Conservation (phyloP, 2,797 vertebrate species). For the Xenops minutus region DNA sequence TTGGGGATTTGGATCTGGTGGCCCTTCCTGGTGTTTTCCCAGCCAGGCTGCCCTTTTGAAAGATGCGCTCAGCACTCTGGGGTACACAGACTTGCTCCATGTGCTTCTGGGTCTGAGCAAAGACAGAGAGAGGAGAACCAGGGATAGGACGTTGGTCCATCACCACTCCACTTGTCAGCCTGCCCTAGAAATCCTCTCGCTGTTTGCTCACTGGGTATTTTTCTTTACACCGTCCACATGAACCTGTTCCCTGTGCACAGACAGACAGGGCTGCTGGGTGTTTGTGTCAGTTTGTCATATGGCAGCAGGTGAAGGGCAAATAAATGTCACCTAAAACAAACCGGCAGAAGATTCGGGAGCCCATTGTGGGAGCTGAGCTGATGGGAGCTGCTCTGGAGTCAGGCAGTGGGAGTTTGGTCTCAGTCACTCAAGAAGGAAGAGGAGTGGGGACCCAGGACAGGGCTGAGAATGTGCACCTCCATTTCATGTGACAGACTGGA, state of each 20-base stretch:
- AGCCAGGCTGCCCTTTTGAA: neutral
- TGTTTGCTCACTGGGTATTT: neutral
- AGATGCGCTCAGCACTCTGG: neutral
- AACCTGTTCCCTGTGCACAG: neutral
- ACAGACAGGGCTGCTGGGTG: neutral
- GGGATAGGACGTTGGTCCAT: neutral
- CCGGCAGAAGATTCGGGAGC: neutral
- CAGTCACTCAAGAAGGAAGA: neutral
- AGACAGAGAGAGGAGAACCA: accelerated
- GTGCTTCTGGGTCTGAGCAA: neutral
- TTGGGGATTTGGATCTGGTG: accelerated
- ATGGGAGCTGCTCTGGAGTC: neutral
- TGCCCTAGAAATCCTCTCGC: neutral
- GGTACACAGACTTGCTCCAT: neutral
- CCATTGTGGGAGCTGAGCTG: neutral
- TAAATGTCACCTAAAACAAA: neutral
- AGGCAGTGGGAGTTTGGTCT: neutral
- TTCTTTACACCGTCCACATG: accelerated
- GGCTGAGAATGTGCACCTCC: accelerated
- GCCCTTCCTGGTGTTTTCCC: neutral
- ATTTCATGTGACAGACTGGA: accelerated
- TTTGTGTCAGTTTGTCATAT: neutral
- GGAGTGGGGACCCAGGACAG: neutral
- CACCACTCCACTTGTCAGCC: neutral
- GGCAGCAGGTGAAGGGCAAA: neutral